Evolutionary conservation across 1,140 invertebrate species (phyloP).

Genomic region (Eumeta japonica): DNA sequence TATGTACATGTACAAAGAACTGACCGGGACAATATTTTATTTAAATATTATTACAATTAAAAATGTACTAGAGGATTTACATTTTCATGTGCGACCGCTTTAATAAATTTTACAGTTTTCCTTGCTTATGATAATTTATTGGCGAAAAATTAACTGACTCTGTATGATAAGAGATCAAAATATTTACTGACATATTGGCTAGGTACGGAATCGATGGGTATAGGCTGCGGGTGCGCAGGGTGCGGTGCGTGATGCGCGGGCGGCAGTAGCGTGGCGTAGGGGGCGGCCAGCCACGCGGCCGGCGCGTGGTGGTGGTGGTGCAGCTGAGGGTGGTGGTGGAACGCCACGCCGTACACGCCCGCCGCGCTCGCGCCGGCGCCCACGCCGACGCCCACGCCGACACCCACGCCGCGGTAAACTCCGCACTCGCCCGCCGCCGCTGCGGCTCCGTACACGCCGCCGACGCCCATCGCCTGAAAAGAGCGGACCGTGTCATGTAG

Average conservation of each 20-base stretch:
- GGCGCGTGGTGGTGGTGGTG: slow-evolving; percentile 43
- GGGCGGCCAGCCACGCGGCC: slow-evolving; percentile 42
- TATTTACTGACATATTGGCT: slow-evolving; percentile 53
- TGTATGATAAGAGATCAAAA: no score
- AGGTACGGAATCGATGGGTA: slow-evolving; percentile 52
- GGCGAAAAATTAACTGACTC: no score
- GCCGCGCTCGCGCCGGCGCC: slow-evolving; percentile 13
- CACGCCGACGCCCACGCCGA: slow-evolving; percentile 24
- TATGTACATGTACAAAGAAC: no score
- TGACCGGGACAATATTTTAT: no score
- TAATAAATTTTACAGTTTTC: no score
- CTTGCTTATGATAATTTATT: no score
- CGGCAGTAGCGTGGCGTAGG: slow-evolving; percentile 43
- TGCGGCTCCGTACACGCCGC: slow-evolving; percentile 31
- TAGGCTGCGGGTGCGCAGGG: slow-evolving; percentile 33
- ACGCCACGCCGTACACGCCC: slow-evolving; percentile 40
- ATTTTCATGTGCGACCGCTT: no score
- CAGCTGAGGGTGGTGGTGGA: slow-evolving; percentile 37
- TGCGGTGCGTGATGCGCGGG: slow-evolving; percentile 38
- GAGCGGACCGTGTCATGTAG: no score
- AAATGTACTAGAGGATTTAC: no score
- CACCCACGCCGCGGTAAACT: slow-evolving; percentile 23
- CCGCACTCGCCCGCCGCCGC: slow-evolving; percentile 46
- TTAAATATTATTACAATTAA: no score
- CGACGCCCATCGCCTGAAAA: slow-evolving; percentile 47